These are phyloP conservation scores for Pachyrhynchus sulphureomaculatus DNA, from an alignment of 1,140 invertebrate species.

Conservation along the genomic window DNA sequence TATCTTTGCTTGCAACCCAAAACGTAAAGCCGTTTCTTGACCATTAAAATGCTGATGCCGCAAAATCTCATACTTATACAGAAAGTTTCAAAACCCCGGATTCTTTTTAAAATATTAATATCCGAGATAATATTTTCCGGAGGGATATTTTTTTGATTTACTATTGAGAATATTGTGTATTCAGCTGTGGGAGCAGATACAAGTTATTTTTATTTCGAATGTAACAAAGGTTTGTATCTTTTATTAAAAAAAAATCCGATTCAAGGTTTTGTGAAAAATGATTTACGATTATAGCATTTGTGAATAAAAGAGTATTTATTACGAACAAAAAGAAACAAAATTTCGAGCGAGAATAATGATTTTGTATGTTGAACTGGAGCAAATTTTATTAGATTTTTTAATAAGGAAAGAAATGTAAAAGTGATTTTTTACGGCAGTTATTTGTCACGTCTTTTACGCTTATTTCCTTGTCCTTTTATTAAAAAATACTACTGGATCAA, in stretches of 20 bases:
- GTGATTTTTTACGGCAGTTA: too few relatives aligned
- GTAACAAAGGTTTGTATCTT: constrained; percentile 10
- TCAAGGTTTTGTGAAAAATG: constrained; percentile 1
- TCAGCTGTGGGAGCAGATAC: constrained; percentile 2
- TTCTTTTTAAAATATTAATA: constrained; percentile 15
- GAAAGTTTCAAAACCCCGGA: not conserved
- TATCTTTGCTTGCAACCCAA: too few relatives aligned
- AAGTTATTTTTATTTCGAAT: constrained; percentile 20
- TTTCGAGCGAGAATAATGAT: too few relatives aligned
- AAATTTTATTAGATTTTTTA: too few relatives aligned
- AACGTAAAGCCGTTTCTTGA: not conserved
- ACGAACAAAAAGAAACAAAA: constrained; percentile 4
- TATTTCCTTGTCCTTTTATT: too few relatives aligned
- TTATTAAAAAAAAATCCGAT: constrained; percentile 17
- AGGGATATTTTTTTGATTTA: constrained; percentile 10
- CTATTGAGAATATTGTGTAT: constrained; percentile 23
- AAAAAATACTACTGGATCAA: too few relatives aligned
- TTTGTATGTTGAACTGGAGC: too few relatives aligned
- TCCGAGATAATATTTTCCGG: constrained; percentile 1
- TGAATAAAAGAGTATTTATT: constrained; percentile 5
- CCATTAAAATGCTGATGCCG: not conserved
- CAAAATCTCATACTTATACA: not conserved
- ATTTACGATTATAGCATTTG: constrained; percentile 7
- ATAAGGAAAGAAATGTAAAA: too few relatives aligned
- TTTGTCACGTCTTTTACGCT: too few relatives aligned